Conservation (phyloP, 2,113 vertebrate species). For the Etheostoma cragini region DNA sequence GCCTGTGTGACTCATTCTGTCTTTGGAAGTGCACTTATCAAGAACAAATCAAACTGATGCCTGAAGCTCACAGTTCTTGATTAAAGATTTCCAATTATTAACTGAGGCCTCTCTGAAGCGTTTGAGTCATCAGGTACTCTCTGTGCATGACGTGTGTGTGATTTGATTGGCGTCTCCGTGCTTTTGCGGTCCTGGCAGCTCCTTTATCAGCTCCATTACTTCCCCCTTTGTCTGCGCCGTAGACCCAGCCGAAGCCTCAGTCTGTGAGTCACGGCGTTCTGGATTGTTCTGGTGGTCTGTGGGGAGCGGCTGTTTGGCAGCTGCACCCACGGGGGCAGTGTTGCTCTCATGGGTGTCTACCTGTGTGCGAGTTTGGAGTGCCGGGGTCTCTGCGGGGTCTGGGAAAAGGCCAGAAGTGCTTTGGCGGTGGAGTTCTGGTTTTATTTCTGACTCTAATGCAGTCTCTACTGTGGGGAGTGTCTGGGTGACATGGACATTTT, state of each 20-base stretch:
- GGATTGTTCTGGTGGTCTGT: slow-evolving; percentile 87
- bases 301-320: slow-evolving; percentile 82
- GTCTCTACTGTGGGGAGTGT: slow-evolving; percentile 63
- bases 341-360: slow-evolving; percentile 83
- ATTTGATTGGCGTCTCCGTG: slow-evolving; percentile 30
- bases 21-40: slow-evolving; percentile 67
- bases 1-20: slow-evolving; percentile 25
- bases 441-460: slow-evolving; percentile 60
- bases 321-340: slow-evolving; percentile 83
- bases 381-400: slow-evolving; percentile 83
- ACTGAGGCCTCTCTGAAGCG: not conserved
- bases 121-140: slow-evolving; percentile 70
- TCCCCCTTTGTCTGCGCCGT: slow-evolving; percentile 15
- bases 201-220: not conserved
- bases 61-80: slow-evolving; percentile 38
- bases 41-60: slow-evolving; percentile 41
- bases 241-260: slow-evolving; percentile 18
- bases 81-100: slow-evolving; percentile 23
- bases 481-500: slow-evolving; percentile 22
- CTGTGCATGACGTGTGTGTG: slow-evolving; percentile 86
- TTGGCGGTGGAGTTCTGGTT: slow-evolving; percentile 74
- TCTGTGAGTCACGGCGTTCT: slow-evolving; percentile 86
- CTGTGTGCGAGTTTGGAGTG: slow-evolving; percentile 76
- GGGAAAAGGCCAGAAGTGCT: slow-evolving; percentile 83
- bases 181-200: not conserved